Base-by-base conservation (phyloP, 2,113 vertebrate genomes). In the Megaceryle maxima region DNA sequence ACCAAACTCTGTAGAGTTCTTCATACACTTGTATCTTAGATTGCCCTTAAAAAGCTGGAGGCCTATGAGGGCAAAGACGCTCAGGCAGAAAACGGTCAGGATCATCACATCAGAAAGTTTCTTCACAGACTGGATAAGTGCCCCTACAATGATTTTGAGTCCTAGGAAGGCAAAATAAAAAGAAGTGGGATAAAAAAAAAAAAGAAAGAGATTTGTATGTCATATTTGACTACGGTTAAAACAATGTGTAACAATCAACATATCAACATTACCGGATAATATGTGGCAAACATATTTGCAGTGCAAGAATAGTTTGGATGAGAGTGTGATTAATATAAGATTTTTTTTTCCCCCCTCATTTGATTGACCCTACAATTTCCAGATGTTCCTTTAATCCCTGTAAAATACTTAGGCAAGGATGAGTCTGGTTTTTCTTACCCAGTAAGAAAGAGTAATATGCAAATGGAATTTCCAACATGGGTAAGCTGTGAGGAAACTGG, bases 11-110 rank as follows among this genome's bases (percentile, higher is more conserved):
- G 91, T 97, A 6, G 96, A 93, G 88, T 98, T 98, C 94, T 94
- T 98, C 48, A 99, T 87, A 18, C 99, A 99, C 50, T 99, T 99
- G 88, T 99, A 98, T 60, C 98, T 98, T 83, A 99, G 97, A 94
- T 99, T 99, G 17, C 99, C 99, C 98, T 99, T 99, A 97, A 99
- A 99, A 91, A 99, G 99, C 97, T 99, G 99, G 73, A 99, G 98
- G 64, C 99, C 99, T 83, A 99, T 98, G 80, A 99, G 98, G 41
- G 99, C 99, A 83, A 99, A 99, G 92, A 99, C 99, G 44, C 99
- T 99, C 70, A 99, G 91, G 87, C 99, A 99, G 98, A 99, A 99
- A 91, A 99, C 96, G 0, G 99, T 99, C 89, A 99, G 98, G 97
- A 99, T 99, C 98, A 99, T 99, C 93, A 99, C 99, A 11, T 99